Evolutionary conservation across 1,140 invertebrate genomes (phyloP).

Genomic region (Tribolium madens): DNA sequence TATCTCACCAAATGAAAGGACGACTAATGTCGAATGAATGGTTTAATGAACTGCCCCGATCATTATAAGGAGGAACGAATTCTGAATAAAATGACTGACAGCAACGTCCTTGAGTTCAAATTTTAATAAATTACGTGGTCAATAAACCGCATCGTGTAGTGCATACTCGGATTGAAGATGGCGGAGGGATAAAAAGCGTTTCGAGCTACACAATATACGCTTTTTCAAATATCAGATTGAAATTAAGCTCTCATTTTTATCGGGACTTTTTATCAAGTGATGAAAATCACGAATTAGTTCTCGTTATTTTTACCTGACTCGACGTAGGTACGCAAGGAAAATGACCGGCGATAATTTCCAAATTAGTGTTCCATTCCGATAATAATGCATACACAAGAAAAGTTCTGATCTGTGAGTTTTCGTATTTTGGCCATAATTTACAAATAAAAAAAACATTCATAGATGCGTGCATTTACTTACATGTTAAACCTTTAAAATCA

Average conservation of each 20-base stretch:
- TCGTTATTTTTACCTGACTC: too few species aligned
- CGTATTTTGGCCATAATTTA: too few species aligned
- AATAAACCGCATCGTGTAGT: slow-evolving; percentile 8
- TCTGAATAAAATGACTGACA: slow-evolving; percentile 32
- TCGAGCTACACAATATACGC: background rate
- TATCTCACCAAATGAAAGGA: slow-evolving; percentile 17
- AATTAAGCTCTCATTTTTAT: background rate
- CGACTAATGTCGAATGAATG: background rate
- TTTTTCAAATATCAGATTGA: background rate
- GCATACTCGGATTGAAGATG: background rate
- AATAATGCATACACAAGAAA: too few species aligned
- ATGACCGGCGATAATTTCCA: too few species aligned
- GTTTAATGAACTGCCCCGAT: slow-evolving; percentile 27
- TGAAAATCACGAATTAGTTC: too few species aligned
- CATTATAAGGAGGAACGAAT: slow-evolving; percentile 19
- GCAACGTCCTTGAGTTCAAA: slow-evolving; percentile 25
- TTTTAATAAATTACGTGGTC: slow-evolving; percentile 32
- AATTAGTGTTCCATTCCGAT: too few species aligned
- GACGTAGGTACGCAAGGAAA: too few species aligned
- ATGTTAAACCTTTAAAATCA: too few species aligned
- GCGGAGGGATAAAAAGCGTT: background rate
- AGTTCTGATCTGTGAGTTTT: too few species aligned
- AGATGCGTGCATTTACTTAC: too few species aligned
- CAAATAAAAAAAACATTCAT: too few species aligned
- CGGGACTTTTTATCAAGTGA: background rate